phyloP scores from a whole-genome alignment of 2,888 invertebrate species.

The Chrysolina oricalcia region DNA sequence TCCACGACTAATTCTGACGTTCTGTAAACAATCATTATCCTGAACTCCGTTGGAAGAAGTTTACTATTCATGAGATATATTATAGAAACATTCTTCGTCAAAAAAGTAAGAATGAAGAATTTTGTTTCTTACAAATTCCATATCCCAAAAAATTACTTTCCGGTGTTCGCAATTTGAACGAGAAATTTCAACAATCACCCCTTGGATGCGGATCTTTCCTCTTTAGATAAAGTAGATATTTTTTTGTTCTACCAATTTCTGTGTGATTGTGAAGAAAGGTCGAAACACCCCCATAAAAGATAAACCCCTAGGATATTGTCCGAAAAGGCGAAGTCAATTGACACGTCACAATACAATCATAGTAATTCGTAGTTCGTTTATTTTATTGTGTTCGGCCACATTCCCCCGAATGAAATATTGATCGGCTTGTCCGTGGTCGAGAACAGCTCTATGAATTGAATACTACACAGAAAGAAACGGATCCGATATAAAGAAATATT shows the following conservation, averaged over 20 bases:
- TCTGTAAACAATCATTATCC: too few species aligned
- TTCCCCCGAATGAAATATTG: constrained; percentile 45
- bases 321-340: constrained; percentile 59
- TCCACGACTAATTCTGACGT: too few species aligned
- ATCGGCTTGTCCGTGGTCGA: not conserved
- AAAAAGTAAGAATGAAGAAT: too few species aligned
- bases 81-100: too few species aligned
- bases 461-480: constrained; percentile 11
- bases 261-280: constrained; percentile 21
- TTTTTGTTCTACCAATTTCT: not conserved
- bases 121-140: too few species aligned
- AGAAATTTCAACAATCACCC: not conserved
- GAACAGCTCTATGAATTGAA: not conserved
- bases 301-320: constrained; percentile 40
- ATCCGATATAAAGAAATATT: constrained; percentile 36
- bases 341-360: constrained; percentile 64
- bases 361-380: constrained; percentile 60
- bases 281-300: constrained; percentile 30
- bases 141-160: too few species aligned
- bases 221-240: not conserved
- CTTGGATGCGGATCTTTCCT: not conserved
- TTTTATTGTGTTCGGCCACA: constrained; percentile 59
- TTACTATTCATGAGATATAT: too few species aligned
- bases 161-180: too few species aligned
- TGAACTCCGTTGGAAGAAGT: too few species aligned